Percentiles rank a stretch among this genome's conserved stretches.
phyloP scores from a whole-genome alignment of 2,113 vertebrate genomes.

The Mystacornis crossleyi region DNA sequence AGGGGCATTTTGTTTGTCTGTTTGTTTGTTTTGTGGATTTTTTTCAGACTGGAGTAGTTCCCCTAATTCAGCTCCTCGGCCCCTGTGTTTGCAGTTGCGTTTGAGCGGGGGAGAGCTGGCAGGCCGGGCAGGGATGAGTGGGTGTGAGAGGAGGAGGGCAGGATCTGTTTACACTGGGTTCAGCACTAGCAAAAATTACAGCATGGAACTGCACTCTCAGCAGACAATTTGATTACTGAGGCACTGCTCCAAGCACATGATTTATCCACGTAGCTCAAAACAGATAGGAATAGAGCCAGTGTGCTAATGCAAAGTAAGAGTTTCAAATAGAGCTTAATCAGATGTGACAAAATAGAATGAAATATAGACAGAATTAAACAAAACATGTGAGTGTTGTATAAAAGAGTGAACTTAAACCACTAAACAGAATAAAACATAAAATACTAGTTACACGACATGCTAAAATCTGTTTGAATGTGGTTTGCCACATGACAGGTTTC shows the following conservation, averaged over 20 bases:
- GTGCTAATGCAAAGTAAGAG: constrained; percentile 18
- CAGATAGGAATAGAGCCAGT: constrained; percentile 19
- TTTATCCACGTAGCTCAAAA: constrained; percentile 42
- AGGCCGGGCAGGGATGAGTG: neutral
- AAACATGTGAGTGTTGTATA: neutral
- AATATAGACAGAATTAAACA: constrained; percentile 23
- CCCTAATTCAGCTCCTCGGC: neutral
- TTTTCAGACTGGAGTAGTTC: neutral
- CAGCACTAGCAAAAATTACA: constrained; percentile 34
- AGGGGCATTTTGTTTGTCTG: neutral
- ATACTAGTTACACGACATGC: neutral
- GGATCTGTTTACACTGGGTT: constrained; percentile 38
- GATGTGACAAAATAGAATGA: constrained; percentile 41
- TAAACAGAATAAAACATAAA: constrained; percentile 9
- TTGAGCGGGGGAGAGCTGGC: neutral
- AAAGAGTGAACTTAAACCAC: neutral
- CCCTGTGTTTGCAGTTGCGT: neutral
- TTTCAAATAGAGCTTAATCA: constrained; percentile 40
- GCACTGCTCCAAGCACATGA: constrained; percentile 35
- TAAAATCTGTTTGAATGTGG: neutral
- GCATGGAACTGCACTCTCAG: constrained; percentile 52
- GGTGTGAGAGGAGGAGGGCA: constrained; percentile 18
- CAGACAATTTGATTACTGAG: constrained; percentile 53
- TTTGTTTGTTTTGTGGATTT: neutral
- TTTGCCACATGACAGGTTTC: constrained; percentile 41